Evolutionary conservation across 2,797 vertebrate species (phyloP), one percentile per base, ranked within the genome.

Genomic region (Dermochelys coriacea): DNA sequence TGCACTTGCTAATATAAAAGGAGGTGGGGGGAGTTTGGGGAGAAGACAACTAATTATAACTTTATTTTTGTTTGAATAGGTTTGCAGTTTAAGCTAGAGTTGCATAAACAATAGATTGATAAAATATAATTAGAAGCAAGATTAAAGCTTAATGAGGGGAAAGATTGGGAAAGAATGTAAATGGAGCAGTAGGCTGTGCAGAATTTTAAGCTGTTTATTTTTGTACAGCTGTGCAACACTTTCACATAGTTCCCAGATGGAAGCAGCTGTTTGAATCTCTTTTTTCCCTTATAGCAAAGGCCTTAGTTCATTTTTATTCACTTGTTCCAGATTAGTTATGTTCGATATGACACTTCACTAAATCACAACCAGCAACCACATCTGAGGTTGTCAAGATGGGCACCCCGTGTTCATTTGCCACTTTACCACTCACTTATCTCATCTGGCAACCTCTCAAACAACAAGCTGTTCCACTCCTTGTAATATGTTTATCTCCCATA

Each of bases 91-190:
- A 98, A 98, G 98, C 97, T 98, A 98, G 96, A 98, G 97, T 97
- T 98, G 95, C 93, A 98, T 97, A 98, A 98, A 98, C 97, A 98
- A 97, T 92, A 97, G 94, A 95, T 95, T 97, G 98, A 98, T 98
- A 98, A 98, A 98, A 98, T 98, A 98, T 98, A 98, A 98, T 98
- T 98, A 97, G 96, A 95, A 96, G 94, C 97, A 96, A 98, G 97
- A 98, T 98, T 98, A 97, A 94, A 97, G 97, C 97, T 98, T 98
- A 99, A 98, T 98, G 98, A 98, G 98, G 98, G 96, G 97, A 97
- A 93, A 97, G 97, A 98, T 98, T 97, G 93, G 95, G 93, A 94
- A 97, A 97, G 98, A 98, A 98, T 98, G 97, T 98, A 98, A 98
- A 98, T 98, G 96, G 96, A 97, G 91, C 88, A 91, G 97, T 95